Base-by-base conservation (phyloP, 1,140 invertebrate genomes). In the Sycophaga agraensis region DNA sequence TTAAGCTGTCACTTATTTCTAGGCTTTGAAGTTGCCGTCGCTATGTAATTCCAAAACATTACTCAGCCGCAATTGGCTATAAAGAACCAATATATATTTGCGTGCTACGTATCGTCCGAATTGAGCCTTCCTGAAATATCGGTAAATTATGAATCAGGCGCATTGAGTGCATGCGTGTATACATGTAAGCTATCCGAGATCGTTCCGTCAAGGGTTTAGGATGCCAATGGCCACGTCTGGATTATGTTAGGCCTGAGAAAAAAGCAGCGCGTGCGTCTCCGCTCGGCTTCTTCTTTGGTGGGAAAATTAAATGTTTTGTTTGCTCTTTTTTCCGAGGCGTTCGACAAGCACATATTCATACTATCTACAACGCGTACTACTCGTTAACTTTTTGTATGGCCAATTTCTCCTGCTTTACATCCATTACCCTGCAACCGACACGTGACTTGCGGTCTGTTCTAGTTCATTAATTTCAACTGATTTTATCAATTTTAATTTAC, bases 261-360 rank as follows among this genome's bases (percentile, higher is more conserved):
- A 73, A 67, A 62, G 59, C n/a, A 65, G 48, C 51, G 16, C 54
- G 12, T 43, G 22, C 42, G 17, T 17, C 26, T 48, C 58, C 58
- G 16, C 59, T 63, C 35, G 58, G 49, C 63, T 64, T 67, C n/a
- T n/a, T n/a, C 58, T 49, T 49, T 68, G 68, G 61, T 66, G 70
- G 69, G 68, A 77, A 77, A 75, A 73, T 70, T 62, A 60, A 72
- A 75, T 74, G 70, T 70, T 68, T 73, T 73, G 67, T 71, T 71
- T 70, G 63, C 37, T 12, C 64, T 68, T 66, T 51, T 63, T 64
- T 59, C 60, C n/a, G 46, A 48, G 60, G 49, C 31, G 54, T 65
- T 64, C 31, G 34, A 57, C 34, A 61, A 63, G 48, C 37, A 68
- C 40, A 19, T 31, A n/a, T n/a, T 14, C 21, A 2, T 28, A 31